Evolutionary conservation across 1,140 invertebrate species (phyloP), one percentile per base, ranked within the genome.

Genomic region (Babylonia areolata): DNA sequence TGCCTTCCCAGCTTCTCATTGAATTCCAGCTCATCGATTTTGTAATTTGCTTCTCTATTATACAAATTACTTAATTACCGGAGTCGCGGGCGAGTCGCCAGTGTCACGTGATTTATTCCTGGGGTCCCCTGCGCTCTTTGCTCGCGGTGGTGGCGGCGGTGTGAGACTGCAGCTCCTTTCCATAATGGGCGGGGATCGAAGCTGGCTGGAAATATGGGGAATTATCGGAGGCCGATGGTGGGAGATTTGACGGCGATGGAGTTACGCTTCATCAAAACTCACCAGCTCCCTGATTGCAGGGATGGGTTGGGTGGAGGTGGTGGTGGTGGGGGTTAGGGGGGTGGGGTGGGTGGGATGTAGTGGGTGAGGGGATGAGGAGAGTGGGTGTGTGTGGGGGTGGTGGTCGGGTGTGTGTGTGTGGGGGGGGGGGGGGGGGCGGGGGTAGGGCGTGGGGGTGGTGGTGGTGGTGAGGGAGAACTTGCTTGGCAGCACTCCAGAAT

Each of bases 31-130:
- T 40, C 80, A 86, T 86, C 85, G 85, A 86, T 86, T 86, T 86
- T 86, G 81, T 86, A 86, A 86, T 86, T 86, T 86, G 80, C 85
- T 83, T 86, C 85, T 86, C 85, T 86, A 86, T 86, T 86, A 82
- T 86, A 86, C 85, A 86, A 86, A 86, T 86, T 83, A 86, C 85
- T 86, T 86, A 86, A 86, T 86, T 86, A 86, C 85, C 85, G 85
- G 81, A 86, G 58, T 0, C 20, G 58, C 17, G 58, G 69, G 80
- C 85, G 46, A 86, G 80, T 82, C 71, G 58, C 46, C 37, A n/a
- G 23, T 35, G 81, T 37, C 69, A 51, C 35, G 79, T 86, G 85
- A 86, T 86, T 86, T 86, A 86, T 86, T 83, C 80, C 6, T 58
- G 9, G 73, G 71, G 64, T 31, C 79, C 54, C 85, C 39, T 69